Evolutionary conservation across 2,113 vertebrate genomes (phyloP), one percentile per base, ranked within the genome.

Genomic region (Andinoacara biseriatus): DNA sequence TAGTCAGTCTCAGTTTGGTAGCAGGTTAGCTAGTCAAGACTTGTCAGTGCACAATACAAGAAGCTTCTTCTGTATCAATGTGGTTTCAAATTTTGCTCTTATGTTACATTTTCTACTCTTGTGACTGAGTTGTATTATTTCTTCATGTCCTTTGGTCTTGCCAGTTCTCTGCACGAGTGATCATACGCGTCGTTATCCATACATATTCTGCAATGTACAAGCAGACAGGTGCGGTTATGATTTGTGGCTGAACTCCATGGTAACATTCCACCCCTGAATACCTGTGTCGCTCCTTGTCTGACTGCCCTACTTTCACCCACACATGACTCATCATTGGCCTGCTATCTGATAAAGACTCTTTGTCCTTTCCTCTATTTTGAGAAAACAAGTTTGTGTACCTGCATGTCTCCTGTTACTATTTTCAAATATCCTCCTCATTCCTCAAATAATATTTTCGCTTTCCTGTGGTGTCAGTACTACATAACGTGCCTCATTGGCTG

Each of bases 271-370:
- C 86, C 79, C 60, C 78, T 82, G 76, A 88, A 87, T 87, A 92
- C 85, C 83, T 76, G 78, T 26, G n/a, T 80, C 26, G 74, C 78
- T 86, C 81, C 69, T 88, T 91, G 86, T 86, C 75, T 18, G 67
- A 49, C 33, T 90, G 92, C 43, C 92, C 90, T 90, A 93, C 91
- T 92, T 91, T 92, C 86, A 87, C 85, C 91, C 83, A 89, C 81
- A 85, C 67, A 87, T 94, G 93, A 94, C 57, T 94, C 92, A 94
- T 76, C 74, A 2, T 43, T 57, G 18, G 57, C 74, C 78, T 90
- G 86, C 59, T 86, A 89, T 86, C 86, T 80, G 89, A 92, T 92
- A 90, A 92, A 90, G 81, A 84, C 56, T 81, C 85, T 80, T 92
- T 91, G 90, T 93, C 65, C 69, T 74, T 85, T 54, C 43, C 49